These are phyloP conservation scores for Candoia aspera DNA, from an alignment of 2,113 vertebrate genomes.

Conservation along the genomic window DNA sequence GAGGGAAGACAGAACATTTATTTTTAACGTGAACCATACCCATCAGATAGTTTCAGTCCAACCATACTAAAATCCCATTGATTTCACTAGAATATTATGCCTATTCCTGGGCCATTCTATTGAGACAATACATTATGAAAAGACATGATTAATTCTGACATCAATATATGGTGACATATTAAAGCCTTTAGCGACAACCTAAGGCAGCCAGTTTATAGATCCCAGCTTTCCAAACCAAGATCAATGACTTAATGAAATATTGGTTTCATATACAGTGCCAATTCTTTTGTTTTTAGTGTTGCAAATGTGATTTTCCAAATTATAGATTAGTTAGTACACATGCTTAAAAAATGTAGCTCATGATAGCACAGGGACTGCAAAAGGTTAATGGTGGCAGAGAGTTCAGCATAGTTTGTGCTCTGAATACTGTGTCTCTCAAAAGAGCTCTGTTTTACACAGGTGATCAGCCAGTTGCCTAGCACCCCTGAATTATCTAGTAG, in stretches of 20 bases:
- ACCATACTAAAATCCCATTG: background rate
- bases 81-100: background rate
- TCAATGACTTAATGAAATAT: background rate
- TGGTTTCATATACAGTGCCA: background rate
- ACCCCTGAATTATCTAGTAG: background rate
- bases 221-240: background rate
- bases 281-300: background rate
- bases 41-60: background rate
- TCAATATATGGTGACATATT: background rate
- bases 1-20: background rate
- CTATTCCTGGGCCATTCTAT: background rate
- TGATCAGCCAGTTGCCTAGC: conserved; percentile 21
- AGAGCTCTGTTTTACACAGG: background rate
- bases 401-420: background rate
- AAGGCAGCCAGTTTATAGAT: background rate
- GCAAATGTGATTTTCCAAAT: background rate
- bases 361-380: background rate
- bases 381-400: no score
- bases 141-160: background rate
- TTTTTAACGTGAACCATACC: background rate
- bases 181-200: background rate
- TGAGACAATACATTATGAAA: background rate
- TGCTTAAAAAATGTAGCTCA: background rate
- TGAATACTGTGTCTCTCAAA: background rate
- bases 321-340: background rate